These are phyloP conservation scores for Propithecus perrieri DNA, from an alignment of 2,797 vertebrate species.

Conservation along the genomic window DNA sequence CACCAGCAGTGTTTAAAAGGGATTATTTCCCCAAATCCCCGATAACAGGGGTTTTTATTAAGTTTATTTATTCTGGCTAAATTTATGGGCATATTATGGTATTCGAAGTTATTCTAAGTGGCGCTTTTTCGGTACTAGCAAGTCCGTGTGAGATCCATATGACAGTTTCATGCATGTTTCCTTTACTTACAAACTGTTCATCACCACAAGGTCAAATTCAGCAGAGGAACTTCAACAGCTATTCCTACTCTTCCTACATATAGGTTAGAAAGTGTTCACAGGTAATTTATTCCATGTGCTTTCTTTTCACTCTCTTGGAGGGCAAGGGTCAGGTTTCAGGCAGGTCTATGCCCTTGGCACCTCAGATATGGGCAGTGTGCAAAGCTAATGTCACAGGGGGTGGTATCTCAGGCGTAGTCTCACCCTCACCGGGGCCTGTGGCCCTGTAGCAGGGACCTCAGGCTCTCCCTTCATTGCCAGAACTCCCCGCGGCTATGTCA, in stretches of 20 bases:
- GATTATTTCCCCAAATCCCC: background rate
- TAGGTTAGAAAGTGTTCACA: background rate
- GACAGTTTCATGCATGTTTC: background rate
- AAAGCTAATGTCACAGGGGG: rapidly evolving
- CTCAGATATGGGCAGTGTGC: rapidly evolving
- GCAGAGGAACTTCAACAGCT: background rate
- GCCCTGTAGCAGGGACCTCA: rapidly evolving
- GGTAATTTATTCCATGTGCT: background rate
- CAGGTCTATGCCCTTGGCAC: background rate
- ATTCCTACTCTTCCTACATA: background rate
- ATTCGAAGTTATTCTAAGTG: background rate
- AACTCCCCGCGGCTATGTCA: background rate
- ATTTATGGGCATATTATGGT: background rate
- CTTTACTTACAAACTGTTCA: background rate
- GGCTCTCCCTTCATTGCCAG: background rate
- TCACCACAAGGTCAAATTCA: background rate
- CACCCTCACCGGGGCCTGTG: background rate
- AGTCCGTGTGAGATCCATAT: background rate
- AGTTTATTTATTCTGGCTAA: background rate
- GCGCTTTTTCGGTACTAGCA: background rate
- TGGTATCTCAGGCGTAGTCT: background rate
- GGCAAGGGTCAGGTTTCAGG: background rate
- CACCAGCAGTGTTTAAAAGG: background rate
- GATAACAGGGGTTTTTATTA: background rate
- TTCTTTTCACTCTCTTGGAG: background rate